These are phyloP conservation scores for Eilema caniola DNA, from an alignment of 2,888 invertebrate species.

Conservation along the genomic window DNA sequence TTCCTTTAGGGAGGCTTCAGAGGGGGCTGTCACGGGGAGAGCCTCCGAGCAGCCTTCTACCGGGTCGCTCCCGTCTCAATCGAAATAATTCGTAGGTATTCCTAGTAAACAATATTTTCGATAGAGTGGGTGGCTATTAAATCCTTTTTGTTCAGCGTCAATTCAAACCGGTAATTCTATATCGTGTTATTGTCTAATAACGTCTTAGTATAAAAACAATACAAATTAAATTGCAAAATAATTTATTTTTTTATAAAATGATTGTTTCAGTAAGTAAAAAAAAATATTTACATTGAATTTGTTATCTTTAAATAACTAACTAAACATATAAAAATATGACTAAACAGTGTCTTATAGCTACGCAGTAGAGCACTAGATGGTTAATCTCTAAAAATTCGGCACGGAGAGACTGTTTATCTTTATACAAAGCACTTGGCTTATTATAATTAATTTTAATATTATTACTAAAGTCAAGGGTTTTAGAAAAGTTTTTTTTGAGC, in stretches of 20 bases:
- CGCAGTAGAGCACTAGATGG: background rate
- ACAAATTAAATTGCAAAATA: constrained; percentile 49
- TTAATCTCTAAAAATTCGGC: constrained; percentile 2
- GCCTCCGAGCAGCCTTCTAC: too few species aligned
- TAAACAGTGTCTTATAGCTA: constrained; percentile 46
- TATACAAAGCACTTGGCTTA: background rate
- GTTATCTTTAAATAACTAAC: constrained; percentile 47
- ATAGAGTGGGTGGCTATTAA: too few species aligned
- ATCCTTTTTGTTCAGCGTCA: too few species aligned
- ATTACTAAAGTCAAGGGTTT: background rate
- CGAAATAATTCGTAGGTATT: too few species aligned
- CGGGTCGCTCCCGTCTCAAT: too few species aligned
- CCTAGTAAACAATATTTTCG: too few species aligned
- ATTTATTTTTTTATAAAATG: constrained; percentile 63
- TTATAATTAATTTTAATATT: background rate
- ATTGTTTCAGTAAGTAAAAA: constrained; percentile 49
- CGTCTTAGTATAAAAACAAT: constrained; percentile 6
- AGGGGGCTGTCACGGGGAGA: too few species aligned
- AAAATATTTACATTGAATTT: constrained; percentile 66
- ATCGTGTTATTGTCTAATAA: too few species aligned
- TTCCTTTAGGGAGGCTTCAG: too few species aligned
- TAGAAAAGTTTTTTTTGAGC: background rate
- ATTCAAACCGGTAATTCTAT: too few species aligned
- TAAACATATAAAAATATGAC: constrained; percentile 49
- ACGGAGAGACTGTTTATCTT: constrained; percentile 6